Base-by-base conservation (phyloP, 2,888 invertebrate species). In the Ochropleura plecta region DNA sequence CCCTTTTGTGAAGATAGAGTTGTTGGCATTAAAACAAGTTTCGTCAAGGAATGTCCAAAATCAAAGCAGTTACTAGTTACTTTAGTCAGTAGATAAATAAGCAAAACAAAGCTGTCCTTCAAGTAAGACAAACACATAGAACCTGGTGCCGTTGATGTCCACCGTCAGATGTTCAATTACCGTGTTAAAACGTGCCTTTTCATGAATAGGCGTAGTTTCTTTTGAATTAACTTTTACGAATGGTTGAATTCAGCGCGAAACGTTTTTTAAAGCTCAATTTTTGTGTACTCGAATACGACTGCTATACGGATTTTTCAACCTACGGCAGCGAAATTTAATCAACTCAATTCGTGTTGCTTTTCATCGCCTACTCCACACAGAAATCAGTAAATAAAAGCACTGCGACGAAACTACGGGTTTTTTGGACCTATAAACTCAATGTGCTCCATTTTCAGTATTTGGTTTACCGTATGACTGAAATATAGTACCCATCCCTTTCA, bases 311-410 rank as follows among this genome's bases (percentile, higher is more conserved):
- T 66, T 80, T 82, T 80, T 76, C 57, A 74, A 62, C 53, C 53
- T 72, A 48, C 68, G 64, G 12, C 46, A 55, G 53, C 70, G 64
- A 79, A 79, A 84, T 78, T 76, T 77, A 82, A 87, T 87, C 82
- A 85, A 77, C 49, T 68, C 69, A 57, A 77, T 64, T 76, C 62
- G 57, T 75, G 72, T 72, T 66, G 60, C 63, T 80, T 80, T 84
- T 79, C 82, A 67, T 44, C 57, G 59, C 42, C 64, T 71, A 66
- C 53, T 75, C 53, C 70, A 63, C 44, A 66, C 46, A 73, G 57
- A 73, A 83, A 66, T 53, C 62, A 69, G 64, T 76, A 71, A 69
- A 82, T 75, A 55, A 76, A 78, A 73, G 48, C 16, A 30, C 42
- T 57, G 46, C 18, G 44, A 62, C 66, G 40, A 55, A 67, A 63